phyloP scores from a whole-genome alignment of 2,888 invertebrate species.

The Apotomis betuletana region DNA sequence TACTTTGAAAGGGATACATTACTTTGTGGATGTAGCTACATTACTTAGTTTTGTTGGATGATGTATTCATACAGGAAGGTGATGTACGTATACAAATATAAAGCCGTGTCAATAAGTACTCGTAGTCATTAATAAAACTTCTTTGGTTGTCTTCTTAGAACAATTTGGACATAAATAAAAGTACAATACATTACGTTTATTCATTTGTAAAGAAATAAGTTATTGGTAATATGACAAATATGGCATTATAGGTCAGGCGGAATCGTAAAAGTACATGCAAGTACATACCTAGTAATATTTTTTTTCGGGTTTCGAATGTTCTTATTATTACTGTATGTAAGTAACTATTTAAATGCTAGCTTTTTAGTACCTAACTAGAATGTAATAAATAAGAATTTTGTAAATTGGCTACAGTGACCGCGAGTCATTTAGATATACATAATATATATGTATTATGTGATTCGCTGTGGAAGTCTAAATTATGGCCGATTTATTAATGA shows the following conservation, averaged over 20 bases:
- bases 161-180: neutral
- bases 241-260: no score
- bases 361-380: neutral
- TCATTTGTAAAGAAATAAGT: no score
- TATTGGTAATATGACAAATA: no score
- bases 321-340: no score
- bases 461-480: constrained; percentile 11
- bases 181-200: neutral
- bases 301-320: no score
- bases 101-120: constrained; percentile 24
- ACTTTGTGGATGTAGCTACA: constrained; percentile 19
- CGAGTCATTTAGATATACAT: neutral
- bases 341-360: no score
- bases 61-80: constrained; percentile 17
- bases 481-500: constrained; percentile 20
- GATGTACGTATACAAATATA: neutral
- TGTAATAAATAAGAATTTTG: neutral
- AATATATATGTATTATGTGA: neutral
- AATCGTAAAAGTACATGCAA: no score
- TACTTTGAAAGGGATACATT: constrained; percentile 32
- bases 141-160: constrained; percentile 3
- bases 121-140: constrained; percentile 8
- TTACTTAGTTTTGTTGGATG: constrained; percentile 26
- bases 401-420: neutral
- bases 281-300: no score